Evolutionary conservation across 2,113 vertebrate genomes (phyloP), one percentile per base, ranked within the genome.

Genomic region (Anarhynchus alexandrinus): DNA sequence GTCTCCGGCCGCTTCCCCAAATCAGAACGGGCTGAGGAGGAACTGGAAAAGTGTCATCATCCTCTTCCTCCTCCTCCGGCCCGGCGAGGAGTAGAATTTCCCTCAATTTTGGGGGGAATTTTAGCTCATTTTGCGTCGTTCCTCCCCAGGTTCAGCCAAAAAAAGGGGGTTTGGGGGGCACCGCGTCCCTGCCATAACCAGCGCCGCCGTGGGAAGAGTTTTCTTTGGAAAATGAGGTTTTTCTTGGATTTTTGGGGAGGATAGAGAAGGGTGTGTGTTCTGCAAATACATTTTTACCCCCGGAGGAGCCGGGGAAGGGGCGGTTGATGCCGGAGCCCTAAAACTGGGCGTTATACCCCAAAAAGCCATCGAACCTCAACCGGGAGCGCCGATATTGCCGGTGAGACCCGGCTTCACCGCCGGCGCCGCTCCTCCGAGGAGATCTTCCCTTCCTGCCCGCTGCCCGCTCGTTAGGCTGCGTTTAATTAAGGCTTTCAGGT

Each of bases 401-500:
- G 40, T 12, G 49, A 51, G 42, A 47, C 9, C 49, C 6, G 2
- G 11, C 55, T 10, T 17, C 7, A 14, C 15, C 27, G 29, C 76
- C 8, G 7, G 47, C 29, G 19, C 32, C 29, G 49, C 47, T 54
- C 74, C 67, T 64, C 15, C 1, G 3, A 15, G 27, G 36, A 13
- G 18, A 49, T 54, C 38, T 19, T 20, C 26, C 69, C 38, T 30
- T 25, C 2, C 3, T 18, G 14, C 49, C 86, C 4, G 66, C 27
- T 29, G 94, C 90, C 95, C 38, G 34, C 69, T 95, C 81, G 40
- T 85, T 83, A 93, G 91, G 89, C 93, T n/a, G 58, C 67, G 26
- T 94, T 96, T 97, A 96, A 97, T 97, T 94, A 96, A 90, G 91
- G 88, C 83, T 90, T 95, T 88, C 89, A 92, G 95, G 95, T 97